A percentile compares a stretch with the other conserved stretches of the same genome.
phyloP scores from a whole-genome alignment of 2,797 vertebrate genomes.

The Ctenosaura bakeri region DNA sequence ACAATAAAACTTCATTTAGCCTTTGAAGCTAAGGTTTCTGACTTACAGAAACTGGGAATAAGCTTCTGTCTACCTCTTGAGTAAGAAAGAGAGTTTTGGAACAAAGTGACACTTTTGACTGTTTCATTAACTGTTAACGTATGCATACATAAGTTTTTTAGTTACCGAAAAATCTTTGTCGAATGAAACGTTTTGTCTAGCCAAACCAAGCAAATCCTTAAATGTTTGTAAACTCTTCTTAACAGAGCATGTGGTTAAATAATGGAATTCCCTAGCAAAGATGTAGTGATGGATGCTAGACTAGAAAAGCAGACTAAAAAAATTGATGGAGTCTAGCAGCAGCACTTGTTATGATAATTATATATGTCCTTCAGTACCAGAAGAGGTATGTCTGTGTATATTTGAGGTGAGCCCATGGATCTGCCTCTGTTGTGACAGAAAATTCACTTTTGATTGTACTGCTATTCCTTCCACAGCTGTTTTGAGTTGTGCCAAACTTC shows the following conservation, averaged over 20 bases:
- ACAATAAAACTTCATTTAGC: constrained; percentile 4
- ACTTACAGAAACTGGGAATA: not conserved
- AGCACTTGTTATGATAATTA: not conserved
- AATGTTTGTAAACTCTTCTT: not conserved
- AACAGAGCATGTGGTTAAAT: no score
- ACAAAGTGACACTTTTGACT: not conserved
- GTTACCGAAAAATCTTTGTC: not conserved
- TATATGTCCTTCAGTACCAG: no score
- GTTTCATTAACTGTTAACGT: not conserved
- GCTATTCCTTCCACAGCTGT: no score
- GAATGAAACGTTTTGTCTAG: not conserved
- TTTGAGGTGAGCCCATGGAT: no score
- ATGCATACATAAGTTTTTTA: not conserved
- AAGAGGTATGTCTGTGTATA: no score
- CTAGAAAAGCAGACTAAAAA: no score
- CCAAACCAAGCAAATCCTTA: not conserved
- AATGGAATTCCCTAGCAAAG: no score
- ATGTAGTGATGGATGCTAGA: no score
- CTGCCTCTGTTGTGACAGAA: no score
- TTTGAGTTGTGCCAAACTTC: no score
- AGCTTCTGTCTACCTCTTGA: not conserved
- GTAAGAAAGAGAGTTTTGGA: not conserved
- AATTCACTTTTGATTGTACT: no score
- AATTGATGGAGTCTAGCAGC: no score
- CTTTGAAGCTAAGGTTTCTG: not conserved